Evolutionary conservation across 37 sponge, comb jelly and placozoan species (phyloP).

Genomic region (Spongia lamella): DNA sequence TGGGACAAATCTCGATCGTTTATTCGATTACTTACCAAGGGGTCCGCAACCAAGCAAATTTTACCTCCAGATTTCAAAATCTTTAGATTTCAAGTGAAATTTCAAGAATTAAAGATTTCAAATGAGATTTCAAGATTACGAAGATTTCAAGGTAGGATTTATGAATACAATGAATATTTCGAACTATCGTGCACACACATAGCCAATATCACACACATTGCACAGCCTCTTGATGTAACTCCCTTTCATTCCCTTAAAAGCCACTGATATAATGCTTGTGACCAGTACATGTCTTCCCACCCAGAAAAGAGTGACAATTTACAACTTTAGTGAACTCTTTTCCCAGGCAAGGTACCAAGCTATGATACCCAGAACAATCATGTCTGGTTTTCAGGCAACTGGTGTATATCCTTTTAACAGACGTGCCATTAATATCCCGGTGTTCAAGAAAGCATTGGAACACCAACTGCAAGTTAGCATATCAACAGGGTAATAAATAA

Average conservation of each 20-base stretch:
- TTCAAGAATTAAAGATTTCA: too few species aligned
- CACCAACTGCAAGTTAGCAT: conserved; percentile 14
- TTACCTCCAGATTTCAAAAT: too few species aligned
- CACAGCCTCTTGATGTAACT: conserved; percentile 43
- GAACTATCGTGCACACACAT: too few species aligned
- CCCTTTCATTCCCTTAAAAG: conserved; percentile 35
- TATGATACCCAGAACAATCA: conserved; percentile 18
- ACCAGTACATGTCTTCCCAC: conserved; percentile 18
- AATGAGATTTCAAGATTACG: too few species aligned
- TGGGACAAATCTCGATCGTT: too few species aligned
- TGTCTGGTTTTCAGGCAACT: conserved; percentile 12
- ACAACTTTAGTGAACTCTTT: conserved; percentile 8
- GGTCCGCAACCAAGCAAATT: too few species aligned
- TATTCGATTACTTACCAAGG: too few species aligned
- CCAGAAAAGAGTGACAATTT: conserved; percentile 29
- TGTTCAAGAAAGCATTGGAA: not conserved
- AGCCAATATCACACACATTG: conserved; percentile 29
- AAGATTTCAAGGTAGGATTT: too few species aligned
- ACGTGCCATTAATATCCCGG: not conserved
- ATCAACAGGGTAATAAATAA: conserved; percentile 1
- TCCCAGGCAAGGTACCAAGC: conserved; percentile 14
- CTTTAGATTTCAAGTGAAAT: too few species aligned
- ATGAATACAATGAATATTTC: too few species aligned
- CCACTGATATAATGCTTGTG: conserved; percentile 32
- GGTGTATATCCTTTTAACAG: conserved; percentile 19